phyloP scores from a whole-genome alignment of 2,797 vertebrate genomes.

The Synaphobranchus kaupii region DNA sequence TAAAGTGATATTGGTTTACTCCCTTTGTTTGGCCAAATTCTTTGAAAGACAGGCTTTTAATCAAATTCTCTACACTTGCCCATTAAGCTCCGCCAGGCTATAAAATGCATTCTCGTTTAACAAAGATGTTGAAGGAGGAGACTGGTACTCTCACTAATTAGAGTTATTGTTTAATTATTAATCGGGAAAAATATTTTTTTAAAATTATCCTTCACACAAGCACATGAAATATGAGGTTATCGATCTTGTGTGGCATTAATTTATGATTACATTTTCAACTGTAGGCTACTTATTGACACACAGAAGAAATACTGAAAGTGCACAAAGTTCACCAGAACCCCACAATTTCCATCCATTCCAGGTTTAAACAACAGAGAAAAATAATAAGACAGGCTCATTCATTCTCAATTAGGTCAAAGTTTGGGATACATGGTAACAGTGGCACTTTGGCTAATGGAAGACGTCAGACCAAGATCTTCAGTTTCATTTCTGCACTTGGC shows the following conservation, averaged over 20 bases:
- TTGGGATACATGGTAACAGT: not conserved
- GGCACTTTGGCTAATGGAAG: not conserved
- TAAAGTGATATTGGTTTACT: not conserved
- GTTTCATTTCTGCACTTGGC: not conserved
- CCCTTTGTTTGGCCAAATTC: not conserved
- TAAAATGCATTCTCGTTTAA: not conserved
- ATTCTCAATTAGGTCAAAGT: not conserved
- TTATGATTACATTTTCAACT: not conserved
- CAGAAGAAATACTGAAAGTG: not conserved
- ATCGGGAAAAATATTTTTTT: not conserved
- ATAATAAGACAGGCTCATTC: not conserved
- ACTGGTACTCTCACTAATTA: not conserved
- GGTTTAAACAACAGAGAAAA: not conserved
- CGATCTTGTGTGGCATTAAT: not conserved
- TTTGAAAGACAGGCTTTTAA: not conserved
- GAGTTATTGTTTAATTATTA: slow-evolving; percentile 16
- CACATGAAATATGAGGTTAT: not conserved
- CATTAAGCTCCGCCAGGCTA: not conserved
- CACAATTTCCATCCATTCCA: not conserved
- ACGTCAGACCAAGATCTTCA: not conserved
- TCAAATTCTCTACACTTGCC: not conserved
- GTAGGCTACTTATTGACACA: not conserved
- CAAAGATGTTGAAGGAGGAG: not conserved
- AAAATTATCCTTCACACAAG: not conserved
- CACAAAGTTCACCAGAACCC: not conserved